phyloP scores from a whole-genome alignment of 2,797 vertebrate genomes.

The Otolemur crassicaudatus region DNA sequence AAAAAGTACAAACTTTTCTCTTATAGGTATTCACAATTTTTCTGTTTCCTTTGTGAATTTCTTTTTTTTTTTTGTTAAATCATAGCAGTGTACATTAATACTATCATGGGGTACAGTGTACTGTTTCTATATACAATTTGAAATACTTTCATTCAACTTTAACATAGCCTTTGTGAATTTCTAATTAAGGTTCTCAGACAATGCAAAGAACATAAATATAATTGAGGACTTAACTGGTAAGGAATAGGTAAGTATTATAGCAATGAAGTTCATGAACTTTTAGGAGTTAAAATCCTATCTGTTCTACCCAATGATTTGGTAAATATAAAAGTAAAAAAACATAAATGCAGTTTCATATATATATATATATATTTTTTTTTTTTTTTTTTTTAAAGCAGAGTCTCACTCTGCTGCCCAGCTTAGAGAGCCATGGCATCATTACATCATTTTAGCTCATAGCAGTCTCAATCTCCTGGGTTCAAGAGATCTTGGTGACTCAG shows the following conservation, averaged over 20 bases:
- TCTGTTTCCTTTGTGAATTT: slow-evolving; percentile 71
- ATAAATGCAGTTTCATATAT: not conserved
- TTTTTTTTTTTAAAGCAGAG: not conserved
- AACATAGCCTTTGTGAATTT: slow-evolving; percentile 57
- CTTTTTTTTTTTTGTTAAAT: slow-evolving; percentile 4
- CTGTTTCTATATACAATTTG: too few species aligned
- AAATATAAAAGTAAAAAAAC: slow-evolving; percentile 29
- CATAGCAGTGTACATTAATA: too few species aligned
- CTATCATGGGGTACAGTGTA: too few species aligned
- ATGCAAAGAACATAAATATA: slow-evolving; percentile 72
- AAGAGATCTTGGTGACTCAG: too few species aligned
- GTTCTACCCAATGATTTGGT: not conserved
- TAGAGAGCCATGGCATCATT: too few species aligned
- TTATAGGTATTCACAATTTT: slow-evolving; percentile 70
- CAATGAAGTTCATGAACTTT: slow-evolving; percentile 63
- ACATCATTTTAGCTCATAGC: too few species aligned
- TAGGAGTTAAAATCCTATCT: slow-evolving; percentile 10
- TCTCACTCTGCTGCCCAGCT: too few species aligned
- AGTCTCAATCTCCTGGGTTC: too few species aligned
- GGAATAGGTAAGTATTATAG: slow-evolving; percentile 46
- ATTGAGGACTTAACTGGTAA: slow-evolving; percentile 40
- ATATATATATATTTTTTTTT: slow-evolving; percentile 5
- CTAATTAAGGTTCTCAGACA: slow-evolving; percentile 79
- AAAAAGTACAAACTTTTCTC: slow-evolving; percentile 72
- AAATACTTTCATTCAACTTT: too few species aligned